phyloP scores from a whole-genome alignment of 2,113 vertebrate genomes.

The Cacatua alba region DNA sequence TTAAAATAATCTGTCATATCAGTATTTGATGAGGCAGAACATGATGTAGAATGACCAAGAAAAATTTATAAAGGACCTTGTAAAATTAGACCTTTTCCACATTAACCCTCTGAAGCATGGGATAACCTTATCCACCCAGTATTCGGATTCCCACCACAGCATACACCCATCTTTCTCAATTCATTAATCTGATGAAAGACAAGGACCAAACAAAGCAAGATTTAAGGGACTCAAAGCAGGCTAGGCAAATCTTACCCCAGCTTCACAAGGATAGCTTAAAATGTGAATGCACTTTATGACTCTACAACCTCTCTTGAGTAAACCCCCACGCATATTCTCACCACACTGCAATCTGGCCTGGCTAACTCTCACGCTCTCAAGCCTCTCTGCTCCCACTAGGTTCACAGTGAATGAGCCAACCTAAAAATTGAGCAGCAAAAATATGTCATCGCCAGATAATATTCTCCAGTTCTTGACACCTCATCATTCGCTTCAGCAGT shows the following conservation, averaged over 20 bases:
- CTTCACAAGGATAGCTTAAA: not conserved
- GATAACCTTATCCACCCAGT: not conserved
- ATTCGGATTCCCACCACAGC: not conserved
- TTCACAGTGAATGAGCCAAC: not conserved
- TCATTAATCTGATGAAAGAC: not conserved
- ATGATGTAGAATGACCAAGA: not conserved
- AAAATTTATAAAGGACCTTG: not conserved
- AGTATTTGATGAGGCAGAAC: not conserved
- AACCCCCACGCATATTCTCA: not conserved
- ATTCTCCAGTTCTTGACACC: not conserved
- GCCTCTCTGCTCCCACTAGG: not conserved
- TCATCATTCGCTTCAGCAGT: constrained; percentile 10
- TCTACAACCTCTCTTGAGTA: not conserved
- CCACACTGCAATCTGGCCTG: not conserved
- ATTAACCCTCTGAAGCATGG: not conserved
- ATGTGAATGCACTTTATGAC: not conserved
- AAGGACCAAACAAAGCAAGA: not conserved
- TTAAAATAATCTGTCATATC: not conserved
- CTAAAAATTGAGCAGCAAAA: constrained; percentile 30
- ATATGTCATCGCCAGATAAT: constrained; percentile 3
- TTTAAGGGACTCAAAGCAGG: not conserved
- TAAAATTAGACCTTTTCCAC: not conserved
- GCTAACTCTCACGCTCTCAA: not conserved
- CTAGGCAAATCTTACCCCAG: not conserved
- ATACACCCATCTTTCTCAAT: not conserved